These are phyloP conservation scores for Hofmannophila pseudospretella DNA, from an alignment of 2,888 invertebrate genomes.

Conservation along the genomic window DNA sequence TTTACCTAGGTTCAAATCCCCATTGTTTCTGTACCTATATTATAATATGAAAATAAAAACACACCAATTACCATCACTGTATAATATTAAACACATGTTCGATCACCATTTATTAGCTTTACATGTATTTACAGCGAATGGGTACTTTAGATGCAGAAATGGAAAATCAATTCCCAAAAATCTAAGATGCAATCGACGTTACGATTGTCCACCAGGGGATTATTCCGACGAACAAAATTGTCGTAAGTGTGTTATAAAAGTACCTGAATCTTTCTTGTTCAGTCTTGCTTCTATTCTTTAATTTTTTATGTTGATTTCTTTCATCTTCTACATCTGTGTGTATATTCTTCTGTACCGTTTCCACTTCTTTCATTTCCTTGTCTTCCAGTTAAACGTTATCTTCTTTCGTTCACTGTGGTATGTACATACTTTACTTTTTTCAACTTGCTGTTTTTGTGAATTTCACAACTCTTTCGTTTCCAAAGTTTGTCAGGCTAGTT, in stretches of 20 bases:
- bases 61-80: neutral
- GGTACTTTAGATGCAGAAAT: slow-evolving; percentile 81
- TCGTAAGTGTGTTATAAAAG: slow-evolving; percentile 77
- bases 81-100: neutral
- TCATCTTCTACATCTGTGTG: slow-evolving; percentile 1
- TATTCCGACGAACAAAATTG: slow-evolving; percentile 87
- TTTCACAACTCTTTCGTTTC: no score
- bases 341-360: neutral
- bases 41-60: no score
- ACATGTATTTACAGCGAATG: slow-evolving; percentile 61
- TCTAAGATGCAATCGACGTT: slow-evolving; percentile 79
- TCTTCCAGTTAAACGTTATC: neutral
- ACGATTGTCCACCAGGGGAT: slow-evolving; percentile 82
- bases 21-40: no score
- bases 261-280: neutral
- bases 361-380: neutral
- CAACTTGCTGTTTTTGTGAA: no score
- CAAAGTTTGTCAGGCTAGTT: slow-evolving; percentile 10
- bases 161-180: slow-evolving; percentile 78
- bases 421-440: no score
- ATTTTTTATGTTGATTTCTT: neutral
- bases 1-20: no score
- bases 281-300: neutral
- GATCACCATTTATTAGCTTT: slow-evolving; percentile 26
- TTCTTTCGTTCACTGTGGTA: no score